Evolutionary conservation across 2,888 invertebrate genomes (phyloP).

Genomic region (Cerastis leucographa): DNA sequence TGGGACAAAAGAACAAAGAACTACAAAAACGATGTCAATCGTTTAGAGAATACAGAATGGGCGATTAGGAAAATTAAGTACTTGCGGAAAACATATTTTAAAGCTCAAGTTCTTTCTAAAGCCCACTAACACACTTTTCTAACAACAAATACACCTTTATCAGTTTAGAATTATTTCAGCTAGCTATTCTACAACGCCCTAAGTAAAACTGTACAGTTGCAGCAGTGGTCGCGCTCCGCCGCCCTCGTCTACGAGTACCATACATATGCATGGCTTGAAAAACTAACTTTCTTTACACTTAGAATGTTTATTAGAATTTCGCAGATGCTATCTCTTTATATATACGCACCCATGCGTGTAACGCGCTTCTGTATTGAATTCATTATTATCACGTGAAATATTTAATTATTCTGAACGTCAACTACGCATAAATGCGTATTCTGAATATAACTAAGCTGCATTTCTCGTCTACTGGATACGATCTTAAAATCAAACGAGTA

Average conservation of each 20-base stretch:
- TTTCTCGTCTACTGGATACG: background rate
- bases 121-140: slow-evolving; percentile 18
- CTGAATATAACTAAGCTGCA: background rate
- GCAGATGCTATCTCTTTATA: slow-evolving; percentile 83
- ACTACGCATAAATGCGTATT: slow-evolving; percentile 34
- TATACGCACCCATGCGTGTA: slow-evolving; percentile 79
- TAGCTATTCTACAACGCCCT: slow-evolving; percentile 54
- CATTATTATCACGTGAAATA: slow-evolving; percentile 64
- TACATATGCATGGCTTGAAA: slow-evolving; percentile 86
- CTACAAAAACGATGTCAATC: slow-evolving; percentile 46
- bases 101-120: slow-evolving; percentile 19
- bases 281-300: slow-evolving; percentile 86
- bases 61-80: slow-evolving; percentile 36
- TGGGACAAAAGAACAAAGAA: slow-evolving; percentile 43
- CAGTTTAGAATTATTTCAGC: slow-evolving; percentile 50
- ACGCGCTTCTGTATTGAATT: slow-evolving; percentile 65
- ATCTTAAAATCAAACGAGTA: too few relatives aligned
- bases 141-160: background rate
- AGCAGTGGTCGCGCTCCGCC: slow-evolving; percentile 76
- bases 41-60: slow-evolving; percentile 44
- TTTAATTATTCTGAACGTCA: slow-evolving; percentile 31
- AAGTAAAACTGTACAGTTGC: slow-evolving; percentile 60
- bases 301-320: slow-evolving; percentile 82
- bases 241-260: slow-evolving; percentile 76
- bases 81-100: slow-evolving; percentile 12